Conservation (phyloP, 2,113 vertebrate species). For the Naja naja region DNA sequence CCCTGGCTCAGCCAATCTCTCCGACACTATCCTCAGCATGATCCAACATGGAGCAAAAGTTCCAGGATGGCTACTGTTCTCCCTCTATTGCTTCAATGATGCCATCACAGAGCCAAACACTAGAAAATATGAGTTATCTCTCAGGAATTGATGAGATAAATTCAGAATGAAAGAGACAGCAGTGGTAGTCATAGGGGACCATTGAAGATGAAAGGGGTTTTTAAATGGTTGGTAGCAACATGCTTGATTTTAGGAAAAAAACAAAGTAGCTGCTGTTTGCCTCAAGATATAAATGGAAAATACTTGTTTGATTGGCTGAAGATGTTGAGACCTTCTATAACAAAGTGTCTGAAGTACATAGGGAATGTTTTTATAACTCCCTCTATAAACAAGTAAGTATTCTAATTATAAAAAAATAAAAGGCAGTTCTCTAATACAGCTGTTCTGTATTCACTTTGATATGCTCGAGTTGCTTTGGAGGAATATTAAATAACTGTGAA, state of each 20-base stretch:
- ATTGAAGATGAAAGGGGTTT: background rate
- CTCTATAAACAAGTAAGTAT: slow-evolving; percentile 2
- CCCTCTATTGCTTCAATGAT: background rate
- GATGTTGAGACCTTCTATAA: background rate
- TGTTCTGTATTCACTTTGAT: background rate
- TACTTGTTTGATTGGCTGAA: background rate
- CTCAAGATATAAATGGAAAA: background rate
- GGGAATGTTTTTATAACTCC: background rate
- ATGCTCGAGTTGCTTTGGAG: background rate
- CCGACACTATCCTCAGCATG: accelerated
- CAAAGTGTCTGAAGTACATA: background rate
- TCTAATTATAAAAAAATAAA: background rate
- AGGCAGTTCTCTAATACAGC: background rate
- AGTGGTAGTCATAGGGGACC: background rate
- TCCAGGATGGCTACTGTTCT: background rate
- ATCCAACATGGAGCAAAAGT: background rate
- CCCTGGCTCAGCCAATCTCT: background rate
- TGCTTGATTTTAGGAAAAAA: background rate
- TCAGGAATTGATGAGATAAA: background rate
- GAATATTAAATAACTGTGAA: slow-evolving; percentile 11
- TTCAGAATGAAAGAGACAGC: background rate
- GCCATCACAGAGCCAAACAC: background rate
- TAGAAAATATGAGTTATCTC: background rate
- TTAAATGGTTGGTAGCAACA: background rate
- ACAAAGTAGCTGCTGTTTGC: background rate